Conservation (phyloP, 37 sponge, comb jelly and placozoan genomes). For the Theonella swinhoei region DNA sequence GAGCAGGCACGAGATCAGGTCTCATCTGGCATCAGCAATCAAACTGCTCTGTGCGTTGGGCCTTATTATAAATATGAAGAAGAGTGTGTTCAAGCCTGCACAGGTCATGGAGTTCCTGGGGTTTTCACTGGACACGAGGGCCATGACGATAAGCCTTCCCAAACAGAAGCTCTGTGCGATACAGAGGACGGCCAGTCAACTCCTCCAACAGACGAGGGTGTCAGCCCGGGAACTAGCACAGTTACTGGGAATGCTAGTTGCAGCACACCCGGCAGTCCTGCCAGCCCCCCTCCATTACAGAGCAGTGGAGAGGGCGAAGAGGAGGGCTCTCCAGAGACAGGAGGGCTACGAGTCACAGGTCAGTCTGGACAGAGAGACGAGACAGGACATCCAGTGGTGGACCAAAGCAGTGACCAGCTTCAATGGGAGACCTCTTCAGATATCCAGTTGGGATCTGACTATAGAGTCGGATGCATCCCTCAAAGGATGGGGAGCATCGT, state of each 20-base stretch:
- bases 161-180: too few relatives aligned
- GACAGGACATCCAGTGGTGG: slow-evolving; percentile 11
- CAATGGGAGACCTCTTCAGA: slow-evolving; percentile 15
- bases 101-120: slow-evolving; percentile 36
- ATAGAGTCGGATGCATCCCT: slow-evolving; percentile 43
- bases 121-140: slow-evolving; percentile 21
- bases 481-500: slow-evolving; percentile 37
- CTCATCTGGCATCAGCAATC: too few relatives aligned
- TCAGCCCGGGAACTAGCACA: slow-evolving; percentile 10
- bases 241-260: slow-evolving; percentile 12
- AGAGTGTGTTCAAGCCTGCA: slow-evolving; percentile 8
- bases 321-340: neutral
- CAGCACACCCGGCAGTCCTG: slow-evolving; percentile 14
- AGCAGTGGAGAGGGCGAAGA: neutral
- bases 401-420: neutral
- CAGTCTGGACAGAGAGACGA: neutral
- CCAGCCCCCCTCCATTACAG: slow-evolving; percentile 36
- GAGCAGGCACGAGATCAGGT: too few relatives aligned
- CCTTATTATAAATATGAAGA: slow-evolving; percentile 22
- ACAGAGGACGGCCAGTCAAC: neutral
- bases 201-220: neutral
- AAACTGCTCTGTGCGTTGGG: slow-evolving; percentile 13
- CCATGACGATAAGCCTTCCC: slow-evolving; percentile 17
- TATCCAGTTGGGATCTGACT: neutral
- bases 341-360: neutral